Evolutionary conservation across 2,113 vertebrate species (phyloP).

Genomic region (Eulemur macaco): DNA sequence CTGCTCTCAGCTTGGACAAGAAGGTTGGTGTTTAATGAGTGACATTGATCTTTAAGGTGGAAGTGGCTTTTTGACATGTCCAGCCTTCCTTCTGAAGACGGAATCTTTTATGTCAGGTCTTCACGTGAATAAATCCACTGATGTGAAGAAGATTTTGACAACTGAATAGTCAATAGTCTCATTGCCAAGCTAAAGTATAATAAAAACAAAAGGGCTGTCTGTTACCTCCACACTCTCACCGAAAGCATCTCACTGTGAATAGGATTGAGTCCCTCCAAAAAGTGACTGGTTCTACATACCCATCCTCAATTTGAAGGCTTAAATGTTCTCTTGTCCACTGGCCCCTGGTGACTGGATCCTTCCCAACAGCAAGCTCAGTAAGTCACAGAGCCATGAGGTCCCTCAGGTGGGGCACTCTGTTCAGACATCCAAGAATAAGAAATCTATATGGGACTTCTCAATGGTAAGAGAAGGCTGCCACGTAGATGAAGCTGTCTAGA

Average conservation of each 20-base stretch:
- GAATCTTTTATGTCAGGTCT: neutral
- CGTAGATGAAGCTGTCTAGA: neutral
- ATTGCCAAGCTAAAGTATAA: neutral
- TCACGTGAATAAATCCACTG: neutral
- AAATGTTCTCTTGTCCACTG: neutral
- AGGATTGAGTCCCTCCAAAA: neutral
- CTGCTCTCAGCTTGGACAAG: neutral
- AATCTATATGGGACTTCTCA: neutral
- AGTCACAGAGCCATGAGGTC: neutral
- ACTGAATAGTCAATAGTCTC: neutral
- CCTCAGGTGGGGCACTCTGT: neutral
- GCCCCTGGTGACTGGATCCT: neutral
- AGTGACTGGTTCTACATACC: neutral
- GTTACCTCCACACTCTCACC: fast-evolving
- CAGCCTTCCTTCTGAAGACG: neutral
- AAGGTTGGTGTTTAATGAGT: neutral
- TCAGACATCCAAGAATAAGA: neutral
- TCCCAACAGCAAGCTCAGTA: neutral
- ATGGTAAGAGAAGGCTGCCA: neutral
- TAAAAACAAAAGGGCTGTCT: neutral
- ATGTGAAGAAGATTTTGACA: neutral
- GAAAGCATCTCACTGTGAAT: fast-evolving
- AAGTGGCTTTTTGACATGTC: neutral
- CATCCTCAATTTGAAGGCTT: neutral
- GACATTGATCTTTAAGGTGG: neutral